phyloP scores from a whole-genome alignment of 2,113 vertebrate species.

The Progne subis region DNA sequence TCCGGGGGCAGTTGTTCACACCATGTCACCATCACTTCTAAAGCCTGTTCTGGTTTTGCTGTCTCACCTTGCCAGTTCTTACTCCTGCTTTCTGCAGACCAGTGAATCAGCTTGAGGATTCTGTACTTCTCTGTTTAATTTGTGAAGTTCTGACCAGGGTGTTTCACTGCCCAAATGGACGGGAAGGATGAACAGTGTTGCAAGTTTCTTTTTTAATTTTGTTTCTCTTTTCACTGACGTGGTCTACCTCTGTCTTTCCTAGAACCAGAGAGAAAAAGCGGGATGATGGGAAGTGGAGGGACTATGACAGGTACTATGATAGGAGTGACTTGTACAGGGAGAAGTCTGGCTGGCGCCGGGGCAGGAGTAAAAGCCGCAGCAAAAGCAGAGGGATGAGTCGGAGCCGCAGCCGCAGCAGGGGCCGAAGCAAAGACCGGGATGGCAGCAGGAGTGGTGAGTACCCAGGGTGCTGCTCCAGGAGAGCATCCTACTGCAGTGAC shows the following conservation, averaged over 20 bases:
- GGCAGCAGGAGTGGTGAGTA: slow-evolving; percentile 72
- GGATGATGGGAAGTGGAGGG: slow-evolving; percentile 94
- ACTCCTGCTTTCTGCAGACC: not conserved
- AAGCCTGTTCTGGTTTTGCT: not conserved
- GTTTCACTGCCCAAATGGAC: not conserved
- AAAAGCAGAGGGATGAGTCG: slow-evolving; percentile 81
- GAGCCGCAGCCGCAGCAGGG: slow-evolving; percentile 82
- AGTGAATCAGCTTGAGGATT: not conserved
- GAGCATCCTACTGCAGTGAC: accelerated
- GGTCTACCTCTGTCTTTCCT: not conserved
- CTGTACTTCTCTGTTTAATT: not conserved
- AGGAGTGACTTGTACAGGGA: slow-evolving; percentile 87
- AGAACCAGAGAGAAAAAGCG: slow-evolving; percentile 91
- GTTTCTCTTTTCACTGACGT: not conserved
- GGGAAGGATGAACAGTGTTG: not conserved
- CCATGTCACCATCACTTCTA: not conserved
- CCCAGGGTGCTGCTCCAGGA: not conserved
- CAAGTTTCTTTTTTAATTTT: not conserved
- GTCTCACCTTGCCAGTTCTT: not conserved
- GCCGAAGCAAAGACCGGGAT: slow-evolving; percentile 81
- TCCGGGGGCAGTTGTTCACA: not conserved
- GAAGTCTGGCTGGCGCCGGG: slow-evolving; percentile 90
- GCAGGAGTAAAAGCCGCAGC: slow-evolving; percentile 87
- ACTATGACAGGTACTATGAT: slow-evolving; percentile 89
- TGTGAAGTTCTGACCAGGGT: not conserved